Evolutionary conservation across 2,888 invertebrate species (phyloP).

Genomic region (Sarcophaga caerulescens): DNA sequence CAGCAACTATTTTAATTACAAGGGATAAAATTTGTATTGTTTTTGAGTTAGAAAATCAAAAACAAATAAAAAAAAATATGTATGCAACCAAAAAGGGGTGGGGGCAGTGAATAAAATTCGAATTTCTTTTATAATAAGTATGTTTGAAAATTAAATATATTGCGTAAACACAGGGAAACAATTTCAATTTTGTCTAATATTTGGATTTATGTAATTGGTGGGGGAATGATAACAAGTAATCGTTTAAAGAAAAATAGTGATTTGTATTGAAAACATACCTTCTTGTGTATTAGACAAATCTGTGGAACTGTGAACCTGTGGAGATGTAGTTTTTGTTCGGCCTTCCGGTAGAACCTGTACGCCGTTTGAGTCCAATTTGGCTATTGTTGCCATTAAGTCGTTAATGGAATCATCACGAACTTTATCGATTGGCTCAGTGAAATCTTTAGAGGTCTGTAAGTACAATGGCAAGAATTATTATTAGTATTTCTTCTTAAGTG

Average conservation of each 20-base stretch:
- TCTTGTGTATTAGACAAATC: conserved; percentile 83
- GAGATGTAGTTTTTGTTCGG: conserved; percentile 83
- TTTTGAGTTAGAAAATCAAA: conserved; percentile 32
- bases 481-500: too few relatives aligned
- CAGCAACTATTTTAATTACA: conserved; percentile 67
- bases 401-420: conserved; percentile 92
- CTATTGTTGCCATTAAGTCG: conserved; percentile 93
- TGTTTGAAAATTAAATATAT: conserved; percentile 17
- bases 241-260: conserved; percentile 21
- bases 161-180: background rate
- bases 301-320: conserved; percentile 89
- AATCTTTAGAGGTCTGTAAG: conserved; percentile 82
- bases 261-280: conserved; percentile 73
- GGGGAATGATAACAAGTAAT: conserved; percentile 28
- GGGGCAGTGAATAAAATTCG: conserved; percentile 21
- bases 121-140: conserved; percentile 2
- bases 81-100: conserved; percentile 38
- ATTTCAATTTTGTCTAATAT: conserved; percentile 9
- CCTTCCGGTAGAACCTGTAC: conserved; percentile 87
- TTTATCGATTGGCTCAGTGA: conserved; percentile 88
- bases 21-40: conserved; percentile 28
- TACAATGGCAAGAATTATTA: background rate
- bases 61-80: conserved; percentile 24
- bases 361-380: conserved; percentile 92
- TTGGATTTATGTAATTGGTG: background rate